phyloP scores from a whole-genome alignment of 2,888 invertebrate genomes.

The Muschampia plurimacula region DNA sequence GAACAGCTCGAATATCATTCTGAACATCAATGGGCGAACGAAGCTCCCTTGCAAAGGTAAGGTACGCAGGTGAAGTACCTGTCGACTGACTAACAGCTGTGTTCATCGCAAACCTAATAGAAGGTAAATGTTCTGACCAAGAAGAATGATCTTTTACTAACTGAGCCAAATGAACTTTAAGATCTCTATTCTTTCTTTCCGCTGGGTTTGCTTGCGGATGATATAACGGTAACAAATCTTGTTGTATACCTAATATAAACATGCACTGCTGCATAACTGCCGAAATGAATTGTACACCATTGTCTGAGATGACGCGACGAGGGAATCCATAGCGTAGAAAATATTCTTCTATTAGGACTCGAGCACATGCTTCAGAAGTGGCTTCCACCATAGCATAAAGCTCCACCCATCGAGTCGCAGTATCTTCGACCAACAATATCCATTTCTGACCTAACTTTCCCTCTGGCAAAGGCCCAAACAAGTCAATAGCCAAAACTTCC shows the following conservation, averaged over 20 bases:
- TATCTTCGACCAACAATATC: slow-evolving; percentile 45
- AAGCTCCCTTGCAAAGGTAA: slow-evolving; percentile 1
- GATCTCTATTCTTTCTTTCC: background rate
- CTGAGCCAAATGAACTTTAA: background rate
- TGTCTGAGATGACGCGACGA: slow-evolving; percentile 43
- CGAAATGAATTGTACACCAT: slow-evolving; percentile 45
- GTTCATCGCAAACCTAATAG: slow-evolving; percentile 8
- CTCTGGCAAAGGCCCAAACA: slow-evolving; percentile 46
- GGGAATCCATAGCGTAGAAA: slow-evolving; percentile 45
- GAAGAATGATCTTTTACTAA: background rate
- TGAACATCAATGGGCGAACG: slow-evolving; percentile 8
- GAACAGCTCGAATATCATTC: slow-evolving; percentile 6
- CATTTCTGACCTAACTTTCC: slow-evolving; percentile 38
- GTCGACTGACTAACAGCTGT: slow-evolving; percentile 1
- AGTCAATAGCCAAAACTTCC: slow-evolving; percentile 46
- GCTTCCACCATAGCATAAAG: slow-evolving; percentile 40
- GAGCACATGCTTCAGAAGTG: slow-evolving; percentile 41
- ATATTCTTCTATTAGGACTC: slow-evolving; percentile 37
- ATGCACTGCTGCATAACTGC: background rate
- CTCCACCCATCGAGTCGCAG: slow-evolving; percentile 44
- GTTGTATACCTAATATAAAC: slow-evolving; percentile 13
- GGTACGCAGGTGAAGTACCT: background rate
- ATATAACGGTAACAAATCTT: background rate
- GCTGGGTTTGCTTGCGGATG: background rate
- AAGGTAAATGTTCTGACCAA: slow-evolving; percentile 4